A percentile compares a stretch with the other conserved stretches of the same genome.
These are phyloP conservation scores for Drosophila serrata DNA, from an alignment of 1,140 invertebrate species.

Conservation along the genomic window DNA sequence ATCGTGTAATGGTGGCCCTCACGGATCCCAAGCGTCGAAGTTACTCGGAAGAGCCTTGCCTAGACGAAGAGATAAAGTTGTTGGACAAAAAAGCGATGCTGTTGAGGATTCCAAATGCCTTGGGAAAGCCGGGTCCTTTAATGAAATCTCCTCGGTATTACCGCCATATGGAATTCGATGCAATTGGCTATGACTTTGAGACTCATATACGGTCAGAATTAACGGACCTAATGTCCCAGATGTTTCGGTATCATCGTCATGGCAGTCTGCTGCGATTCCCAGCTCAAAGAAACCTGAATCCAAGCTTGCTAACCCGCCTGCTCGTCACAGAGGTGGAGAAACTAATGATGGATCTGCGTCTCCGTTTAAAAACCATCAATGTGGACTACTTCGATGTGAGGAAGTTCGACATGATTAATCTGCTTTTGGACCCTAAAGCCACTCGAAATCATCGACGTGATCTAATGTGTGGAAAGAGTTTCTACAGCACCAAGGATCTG, in stretches of 20 bases:
- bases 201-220: constrained; percentile 37
- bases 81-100: constrained; percentile 47
- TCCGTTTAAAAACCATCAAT: constrained; percentile 44
- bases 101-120: constrained; percentile 21
- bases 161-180: constrained; percentile 62
- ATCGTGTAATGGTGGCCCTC: constrained; percentile 57
- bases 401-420: constrained; percentile 72
- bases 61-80: constrained; percentile 44
- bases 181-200: constrained; percentile 65
- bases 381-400: constrained; percentile 70
- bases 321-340: constrained; percentile 66
- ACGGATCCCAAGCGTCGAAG: constrained; percentile 32
- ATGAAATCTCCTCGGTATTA: constrained; percentile 37
- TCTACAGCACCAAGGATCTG: constrained; percentile 59
- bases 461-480: neutral
- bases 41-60: neutral
- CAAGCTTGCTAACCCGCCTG: constrained; percentile 54
- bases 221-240: constrained; percentile 33
- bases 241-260: constrained; percentile 41
- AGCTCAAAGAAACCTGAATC: constrained; percentile 39
- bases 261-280: constrained; percentile 60
- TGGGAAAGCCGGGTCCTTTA: neutral
- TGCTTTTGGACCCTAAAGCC: constrained; percentile 21
- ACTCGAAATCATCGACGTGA: neutral
- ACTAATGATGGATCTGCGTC: constrained; percentile 24